These are phyloP conservation scores for Megalops cyprinoides DNA, from an alignment of 2,797 vertebrate species.

Conservation along the genomic window DNA sequence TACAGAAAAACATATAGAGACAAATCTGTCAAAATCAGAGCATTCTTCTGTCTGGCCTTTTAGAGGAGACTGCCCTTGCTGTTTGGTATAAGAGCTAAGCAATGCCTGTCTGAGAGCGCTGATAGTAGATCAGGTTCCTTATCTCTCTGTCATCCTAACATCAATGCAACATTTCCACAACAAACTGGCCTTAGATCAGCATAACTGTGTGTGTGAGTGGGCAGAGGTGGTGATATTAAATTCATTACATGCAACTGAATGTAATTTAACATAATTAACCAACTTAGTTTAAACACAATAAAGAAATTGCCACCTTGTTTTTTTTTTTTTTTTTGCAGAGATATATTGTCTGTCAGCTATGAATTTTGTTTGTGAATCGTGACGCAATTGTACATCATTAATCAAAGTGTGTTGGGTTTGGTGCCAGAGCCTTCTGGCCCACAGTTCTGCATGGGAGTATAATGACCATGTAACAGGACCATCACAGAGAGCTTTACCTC, in stretches of 20 bases:
- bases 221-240: neutral
- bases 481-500: neutral
- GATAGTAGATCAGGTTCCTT: neutral
- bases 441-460: neutral
- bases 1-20: neutral
- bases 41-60: neutral
- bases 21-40: neutral
- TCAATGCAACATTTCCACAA: too few relatives aligned
- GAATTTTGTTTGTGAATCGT: neutral
- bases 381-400: neutral
- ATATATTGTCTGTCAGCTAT: neutral
- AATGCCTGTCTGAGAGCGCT: too few relatives aligned
- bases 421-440: conserved; percentile 17
- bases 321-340: neutral
- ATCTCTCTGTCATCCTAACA: neutral
- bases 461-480: neutral
- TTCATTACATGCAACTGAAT: neutral
- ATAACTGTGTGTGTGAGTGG: neutral
- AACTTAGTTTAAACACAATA: neutral
- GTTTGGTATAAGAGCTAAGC: neutral
- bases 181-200: neutral
- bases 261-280: neutral
- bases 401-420: neutral
- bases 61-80: neutral
- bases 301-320: neutral